Evolutionary conservation across 35 echinoderm and acorn worm species (phyloP).

Genomic region (Ptychodera flava): DNA sequence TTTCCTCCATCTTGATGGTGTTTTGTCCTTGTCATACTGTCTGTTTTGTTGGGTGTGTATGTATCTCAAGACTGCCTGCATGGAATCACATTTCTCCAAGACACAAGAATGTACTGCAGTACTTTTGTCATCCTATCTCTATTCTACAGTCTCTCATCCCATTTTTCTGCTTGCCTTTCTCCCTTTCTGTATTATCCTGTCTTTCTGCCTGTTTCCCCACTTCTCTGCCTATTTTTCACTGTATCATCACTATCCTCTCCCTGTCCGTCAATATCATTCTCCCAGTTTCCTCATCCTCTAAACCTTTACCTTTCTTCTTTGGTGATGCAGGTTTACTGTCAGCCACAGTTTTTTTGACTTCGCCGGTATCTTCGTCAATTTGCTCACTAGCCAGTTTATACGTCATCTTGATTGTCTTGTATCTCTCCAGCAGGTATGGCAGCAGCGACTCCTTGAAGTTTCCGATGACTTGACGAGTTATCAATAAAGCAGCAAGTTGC

Average conservation of each 20-base stretch:
- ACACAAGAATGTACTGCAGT: not conserved
- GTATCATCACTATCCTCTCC: constrained; percentile 22
- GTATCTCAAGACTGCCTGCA: not conserved
- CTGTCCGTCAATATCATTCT: too few relatives aligned
- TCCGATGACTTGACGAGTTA: constrained; percentile 81
- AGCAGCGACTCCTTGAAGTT: constrained; percentile 86
- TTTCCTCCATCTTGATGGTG: too few relatives aligned
- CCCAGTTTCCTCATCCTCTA: too few relatives aligned
- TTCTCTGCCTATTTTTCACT: constrained; percentile 25
- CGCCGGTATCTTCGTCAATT: not conserved
- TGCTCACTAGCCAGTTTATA: constrained; percentile 62
- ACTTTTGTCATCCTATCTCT: not conserved
- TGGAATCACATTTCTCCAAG: not conserved
- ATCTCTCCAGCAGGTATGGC: constrained; percentile 71
- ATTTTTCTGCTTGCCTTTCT: not conserved
- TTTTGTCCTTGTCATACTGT: too few relatives aligned
- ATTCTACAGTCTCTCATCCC: not conserved
- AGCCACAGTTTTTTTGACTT: not conserved
- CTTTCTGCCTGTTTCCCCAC: constrained; percentile 5
- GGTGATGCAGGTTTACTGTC: too few relatives aligned
- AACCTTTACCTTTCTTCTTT: too few relatives aligned
- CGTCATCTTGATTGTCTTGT: constrained; percentile 72
- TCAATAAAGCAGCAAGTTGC: constrained; percentile 80
- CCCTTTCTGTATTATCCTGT: too few relatives aligned
- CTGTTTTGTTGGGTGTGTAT: too few relatives aligned